Percentiles rank a stretch among this genome's conserved stretches.
These are phyloP conservation scores for Paramisgurnus dabryanus DNA, from an alignment of 2,113 vertebrate species.

Conservation along the genomic window DNA sequence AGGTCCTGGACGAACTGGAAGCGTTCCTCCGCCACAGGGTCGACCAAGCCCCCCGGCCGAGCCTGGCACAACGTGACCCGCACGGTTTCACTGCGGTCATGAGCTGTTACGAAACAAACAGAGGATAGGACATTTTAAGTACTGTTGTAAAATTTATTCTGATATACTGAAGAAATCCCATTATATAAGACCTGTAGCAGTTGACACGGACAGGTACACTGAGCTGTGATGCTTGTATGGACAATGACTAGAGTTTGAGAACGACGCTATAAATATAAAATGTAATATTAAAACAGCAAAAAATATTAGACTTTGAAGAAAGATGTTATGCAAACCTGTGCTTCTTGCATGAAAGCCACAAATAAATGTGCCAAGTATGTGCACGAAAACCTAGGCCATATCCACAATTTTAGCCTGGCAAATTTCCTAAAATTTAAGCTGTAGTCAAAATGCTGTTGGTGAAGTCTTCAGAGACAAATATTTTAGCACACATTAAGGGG, in stretches of 20 bases:
- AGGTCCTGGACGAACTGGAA: slow-evolving; percentile 86
- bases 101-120: slow-evolving; percentile 70
- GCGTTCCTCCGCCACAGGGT: slow-evolving; percentile 78
- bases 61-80: slow-evolving; percentile 83
- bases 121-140: background rate
- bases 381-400: no score
- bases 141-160: no score
- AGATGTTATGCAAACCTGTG: no score
- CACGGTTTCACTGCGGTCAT: slow-evolving; percentile 88
- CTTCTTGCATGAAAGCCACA: no score
- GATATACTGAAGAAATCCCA: no score
- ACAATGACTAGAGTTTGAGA: background rate
- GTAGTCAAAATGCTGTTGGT: background rate
- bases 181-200: background rate
- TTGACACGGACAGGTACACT: background rate
- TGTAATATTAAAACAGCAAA: no score
- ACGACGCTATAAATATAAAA: no score
- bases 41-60: slow-evolving; percentile 73
- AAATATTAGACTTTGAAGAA: no score
- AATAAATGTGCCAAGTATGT: no score
- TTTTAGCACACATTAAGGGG: no score
- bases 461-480: background rate
- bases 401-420: no score
- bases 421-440: background rate
- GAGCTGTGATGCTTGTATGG: no score